Evolutionary conservation across 2,113 vertebrate genomes (phyloP).

Genomic region (Coptodon rendalli): DNA sequence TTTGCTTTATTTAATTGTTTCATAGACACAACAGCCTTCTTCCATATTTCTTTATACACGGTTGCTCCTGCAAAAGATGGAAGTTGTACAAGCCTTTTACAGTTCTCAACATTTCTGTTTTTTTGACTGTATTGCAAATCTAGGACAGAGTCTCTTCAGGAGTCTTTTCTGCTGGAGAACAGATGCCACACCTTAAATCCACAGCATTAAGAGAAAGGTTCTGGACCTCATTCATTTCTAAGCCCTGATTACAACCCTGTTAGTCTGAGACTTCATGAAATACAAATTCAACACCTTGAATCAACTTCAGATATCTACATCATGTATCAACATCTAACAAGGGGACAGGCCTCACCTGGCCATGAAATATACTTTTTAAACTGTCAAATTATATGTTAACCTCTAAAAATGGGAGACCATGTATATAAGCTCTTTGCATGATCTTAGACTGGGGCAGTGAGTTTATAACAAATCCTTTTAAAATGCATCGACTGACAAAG

Average conservation of each 20-base stretch:
- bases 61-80: neutral
- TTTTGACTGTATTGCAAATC: neutral
- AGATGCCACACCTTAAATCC: neutral
- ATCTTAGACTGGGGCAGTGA: neutral
- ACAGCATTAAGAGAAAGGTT: neutral
- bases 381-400: neutral
- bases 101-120: neutral
- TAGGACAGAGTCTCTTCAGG: neutral
- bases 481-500: neutral
- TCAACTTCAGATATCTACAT: neutral
- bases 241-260: neutral
- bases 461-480: fast-evolving
- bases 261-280: neutral
- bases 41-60: neutral
- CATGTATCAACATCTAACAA: neutral
- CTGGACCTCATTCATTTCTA: neutral
- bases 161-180: neutral
- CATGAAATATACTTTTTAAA: neutral
- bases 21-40: neutral
- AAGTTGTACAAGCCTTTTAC: neutral
- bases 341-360: neutral
- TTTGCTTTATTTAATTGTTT: neutral
- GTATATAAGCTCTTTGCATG: neutral
- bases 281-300: neutral
- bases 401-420: neutral